These are phyloP conservation scores for Drosophila differens DNA, from an alignment of 2,888 invertebrate genomes.

Conservation along the genomic window DNA sequence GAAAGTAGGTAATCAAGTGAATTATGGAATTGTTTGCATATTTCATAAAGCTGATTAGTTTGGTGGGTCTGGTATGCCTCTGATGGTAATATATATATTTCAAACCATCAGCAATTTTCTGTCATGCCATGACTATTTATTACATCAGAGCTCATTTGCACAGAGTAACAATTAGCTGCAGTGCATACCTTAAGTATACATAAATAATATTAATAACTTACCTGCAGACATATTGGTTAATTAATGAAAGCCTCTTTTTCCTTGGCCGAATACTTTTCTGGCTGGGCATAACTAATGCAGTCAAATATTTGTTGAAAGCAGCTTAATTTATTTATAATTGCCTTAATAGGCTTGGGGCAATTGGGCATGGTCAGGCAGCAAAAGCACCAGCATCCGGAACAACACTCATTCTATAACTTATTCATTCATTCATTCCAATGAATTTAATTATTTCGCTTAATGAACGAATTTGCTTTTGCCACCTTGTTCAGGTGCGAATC, in stretches of 20 bases:
- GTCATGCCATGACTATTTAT: conserved; percentile 35
- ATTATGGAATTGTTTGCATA: conserved; percentile 63
- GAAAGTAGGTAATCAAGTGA: conserved; percentile 25
- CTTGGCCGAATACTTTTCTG: conserved; percentile 22
- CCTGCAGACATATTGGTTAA: conserved; percentile 37
- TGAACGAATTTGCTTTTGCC: conserved; percentile 54
- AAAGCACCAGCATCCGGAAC: conserved; percentile 28
- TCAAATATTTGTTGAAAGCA: conserved; percentile 49
- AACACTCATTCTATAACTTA: conserved; percentile 20
- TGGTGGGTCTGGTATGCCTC: neutral
- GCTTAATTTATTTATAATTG: conserved; percentile 80
- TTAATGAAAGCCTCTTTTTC: conserved; percentile 32
- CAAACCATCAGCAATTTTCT: neutral
- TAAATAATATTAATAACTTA: conserved; percentile 75
- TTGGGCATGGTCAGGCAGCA: conserved; percentile 19
- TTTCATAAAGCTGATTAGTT: conserved; percentile 52
- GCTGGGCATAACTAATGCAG: conserved; percentile 34
- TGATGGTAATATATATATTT: neutral
- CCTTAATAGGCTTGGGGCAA: conserved; percentile 65
- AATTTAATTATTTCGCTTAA: conserved; percentile 74
- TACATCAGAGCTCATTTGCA: conserved; percentile 40
- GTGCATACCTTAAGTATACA: conserved; percentile 36
- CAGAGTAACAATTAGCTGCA: conserved; percentile 58
- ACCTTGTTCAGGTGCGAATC: conserved; percentile 51
- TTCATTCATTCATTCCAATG: conserved; percentile 56